A percentile compares a stretch with the other conserved stretches of the same genome.
phyloP scores from a whole-genome alignment of 2,888 invertebrate species.

The Gisinianus flammeolus region DNA sequence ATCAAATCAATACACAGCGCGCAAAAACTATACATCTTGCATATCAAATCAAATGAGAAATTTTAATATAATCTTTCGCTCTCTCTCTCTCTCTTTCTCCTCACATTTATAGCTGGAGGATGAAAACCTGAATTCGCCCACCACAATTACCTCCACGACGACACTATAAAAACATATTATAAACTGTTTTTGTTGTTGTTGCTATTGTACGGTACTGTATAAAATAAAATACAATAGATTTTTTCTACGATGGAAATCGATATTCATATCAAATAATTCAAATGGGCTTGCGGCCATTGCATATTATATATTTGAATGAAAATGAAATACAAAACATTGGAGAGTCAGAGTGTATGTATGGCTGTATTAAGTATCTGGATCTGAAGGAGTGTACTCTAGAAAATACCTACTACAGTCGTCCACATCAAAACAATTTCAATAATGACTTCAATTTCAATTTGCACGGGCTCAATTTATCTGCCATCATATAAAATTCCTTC shows the following conservation, averaged over 20 bases:
- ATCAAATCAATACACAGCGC: neutral
- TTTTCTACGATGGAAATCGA: neutral
- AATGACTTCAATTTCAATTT: no score
- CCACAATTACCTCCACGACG: constrained; percentile 22
- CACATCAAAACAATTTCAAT: no score
- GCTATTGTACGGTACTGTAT: neutral
- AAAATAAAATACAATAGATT: neutral
- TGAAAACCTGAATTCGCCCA: constrained; percentile 13
- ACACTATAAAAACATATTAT: constrained; percentile 1
- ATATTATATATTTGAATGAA: no score
- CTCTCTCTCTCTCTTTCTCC: neutral
- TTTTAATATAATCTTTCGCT: neutral
- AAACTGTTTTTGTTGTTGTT: neutral
- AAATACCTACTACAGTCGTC: no score
- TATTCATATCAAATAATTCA: neutral
- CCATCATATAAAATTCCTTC: no score
- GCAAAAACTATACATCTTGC: neutral
- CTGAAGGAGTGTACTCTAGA: no score
- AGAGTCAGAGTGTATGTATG: no score
- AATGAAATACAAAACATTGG: no score
- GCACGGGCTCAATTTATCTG: no score
- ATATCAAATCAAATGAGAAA: neutral
- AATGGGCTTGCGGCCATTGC: neutral
- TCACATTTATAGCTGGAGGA: neutral
- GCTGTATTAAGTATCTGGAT: no score